Evolutionary conservation across 2,113 vertebrate genomes (phyloP).

Genomic region (Canis aureus): DNA sequence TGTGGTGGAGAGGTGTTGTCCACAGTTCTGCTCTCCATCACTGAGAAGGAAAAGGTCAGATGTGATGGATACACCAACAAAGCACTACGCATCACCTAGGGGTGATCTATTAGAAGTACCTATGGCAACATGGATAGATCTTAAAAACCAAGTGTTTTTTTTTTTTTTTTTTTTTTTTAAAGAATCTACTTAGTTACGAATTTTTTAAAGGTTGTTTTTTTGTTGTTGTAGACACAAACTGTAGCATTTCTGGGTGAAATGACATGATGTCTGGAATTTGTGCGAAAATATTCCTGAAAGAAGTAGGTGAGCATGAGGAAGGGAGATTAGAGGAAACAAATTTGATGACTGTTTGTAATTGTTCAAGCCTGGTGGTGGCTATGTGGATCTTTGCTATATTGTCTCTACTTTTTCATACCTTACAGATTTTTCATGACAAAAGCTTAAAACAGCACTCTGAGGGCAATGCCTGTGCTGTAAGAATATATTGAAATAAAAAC

Average conservation of each 20-base stretch:
- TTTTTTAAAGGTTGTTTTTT: not conserved
- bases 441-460: not conserved
- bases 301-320: not conserved
- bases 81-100: not conserved
- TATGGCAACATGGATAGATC: not conserved
- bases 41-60: not conserved
- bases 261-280: not conserved
- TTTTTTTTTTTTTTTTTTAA: not conserved
- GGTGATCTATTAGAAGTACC: not conserved
- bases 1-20: not conserved
- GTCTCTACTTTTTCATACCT: not conserved
- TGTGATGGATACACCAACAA: not conserved
- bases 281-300: not conserved
- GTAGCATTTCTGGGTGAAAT: constrained; percentile 11
- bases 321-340: not conserved
- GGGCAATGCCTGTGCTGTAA: not conserved
- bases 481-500: not conserved
- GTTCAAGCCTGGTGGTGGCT: not conserved
- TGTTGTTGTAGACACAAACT: not conserved
- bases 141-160: not conserved
- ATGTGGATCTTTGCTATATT: not conserved
- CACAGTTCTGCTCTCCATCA: not conserved
- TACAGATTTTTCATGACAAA: not conserved
- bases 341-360: not conserved
- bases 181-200: not conserved